Percentiles rank a stretch among this genome's conserved stretches.
Evolutionary conservation across 2,113 vertebrate genomes (phyloP).

Genomic region (Hiodon alosoides): DNA sequence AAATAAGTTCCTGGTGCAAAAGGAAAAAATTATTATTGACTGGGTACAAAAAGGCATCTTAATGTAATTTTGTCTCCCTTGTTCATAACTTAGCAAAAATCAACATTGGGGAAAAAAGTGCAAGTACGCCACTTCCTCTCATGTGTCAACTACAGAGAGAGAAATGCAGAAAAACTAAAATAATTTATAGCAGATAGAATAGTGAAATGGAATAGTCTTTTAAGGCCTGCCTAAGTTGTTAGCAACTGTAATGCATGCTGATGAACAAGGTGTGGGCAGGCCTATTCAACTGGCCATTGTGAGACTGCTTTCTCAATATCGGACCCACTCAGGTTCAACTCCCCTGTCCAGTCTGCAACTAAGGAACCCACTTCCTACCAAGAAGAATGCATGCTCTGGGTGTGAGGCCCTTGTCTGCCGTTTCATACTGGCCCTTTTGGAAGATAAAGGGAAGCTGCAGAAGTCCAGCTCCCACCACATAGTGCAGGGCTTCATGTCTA

Average conservation of each 20-base stretch:
- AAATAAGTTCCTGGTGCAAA: slow-evolving; percentile 4
- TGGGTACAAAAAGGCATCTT: no score
- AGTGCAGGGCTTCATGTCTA: slow-evolving; percentile 48
- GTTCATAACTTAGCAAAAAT: no score
- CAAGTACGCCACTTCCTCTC: background rate
- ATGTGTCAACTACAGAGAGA: background rate
- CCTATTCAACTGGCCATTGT: no score
- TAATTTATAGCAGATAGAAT: slow-evolving; percentile 38
- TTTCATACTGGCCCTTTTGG: background rate
- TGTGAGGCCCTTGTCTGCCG: slow-evolving; percentile 19
- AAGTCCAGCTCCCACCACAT: slow-evolving; percentile 18
- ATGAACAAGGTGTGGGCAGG: background rate
- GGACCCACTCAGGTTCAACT: background rate
- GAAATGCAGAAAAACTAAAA: background rate
- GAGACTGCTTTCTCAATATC: background rate
- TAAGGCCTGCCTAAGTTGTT: slow-evolving; percentile 56
- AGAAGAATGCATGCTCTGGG: background rate
- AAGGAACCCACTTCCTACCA: no score
- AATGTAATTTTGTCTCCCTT: no score
- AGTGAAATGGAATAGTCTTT: slow-evolving; percentile 52
- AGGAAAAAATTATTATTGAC: background rate
- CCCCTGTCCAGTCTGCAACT: background rate
- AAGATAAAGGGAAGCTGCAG: background rate
- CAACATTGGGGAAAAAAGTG: slow-evolving; percentile 25
- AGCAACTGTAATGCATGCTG: slow-evolving; percentile 49